Conservation (phyloP, 1,140 invertebrate genomes). For the Marisa cornuarietis region DNA sequence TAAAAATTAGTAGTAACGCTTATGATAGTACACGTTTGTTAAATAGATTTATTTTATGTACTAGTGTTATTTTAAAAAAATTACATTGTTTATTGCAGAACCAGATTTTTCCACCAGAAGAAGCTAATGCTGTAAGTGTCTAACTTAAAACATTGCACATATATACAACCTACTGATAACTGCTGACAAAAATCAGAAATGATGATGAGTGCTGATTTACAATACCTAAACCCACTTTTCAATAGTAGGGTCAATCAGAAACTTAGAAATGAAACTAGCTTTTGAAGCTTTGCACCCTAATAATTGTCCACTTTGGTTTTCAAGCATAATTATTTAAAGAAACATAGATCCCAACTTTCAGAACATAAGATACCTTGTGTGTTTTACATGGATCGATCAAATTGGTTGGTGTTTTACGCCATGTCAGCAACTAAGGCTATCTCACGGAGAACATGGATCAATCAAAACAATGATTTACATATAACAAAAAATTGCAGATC, state of each 20-base stretch:
- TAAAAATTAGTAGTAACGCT: neutral
- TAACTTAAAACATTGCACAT: neutral
- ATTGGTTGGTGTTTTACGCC: no score
- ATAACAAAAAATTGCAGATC: no score
- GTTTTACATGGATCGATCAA: no score
- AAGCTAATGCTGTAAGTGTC: slow-evolving; percentile 28
- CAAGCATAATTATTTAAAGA: no score
- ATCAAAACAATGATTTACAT: no score
- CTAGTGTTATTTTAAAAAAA: neutral
- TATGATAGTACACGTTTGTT: neutral
- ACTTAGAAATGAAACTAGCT: neutral
- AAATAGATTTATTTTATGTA: neutral
- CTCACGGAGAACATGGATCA: no score
- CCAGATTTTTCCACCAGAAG: slow-evolving; percentile 25
- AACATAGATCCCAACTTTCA: no score
- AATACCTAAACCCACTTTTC: neutral
- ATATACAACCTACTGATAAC: neutral
- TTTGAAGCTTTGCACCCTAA: neutral
- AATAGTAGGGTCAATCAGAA: no score
- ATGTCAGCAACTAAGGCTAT: no score
- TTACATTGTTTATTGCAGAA: slow-evolving; percentile 15
- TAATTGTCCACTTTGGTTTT: neutral
- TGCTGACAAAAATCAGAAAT: neutral
- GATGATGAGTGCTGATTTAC: neutral
- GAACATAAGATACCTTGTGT: no score